Base-by-base conservation (phyloP, 2,113 vertebrate genomes). In the Laticauda laticaudata region DNA sequence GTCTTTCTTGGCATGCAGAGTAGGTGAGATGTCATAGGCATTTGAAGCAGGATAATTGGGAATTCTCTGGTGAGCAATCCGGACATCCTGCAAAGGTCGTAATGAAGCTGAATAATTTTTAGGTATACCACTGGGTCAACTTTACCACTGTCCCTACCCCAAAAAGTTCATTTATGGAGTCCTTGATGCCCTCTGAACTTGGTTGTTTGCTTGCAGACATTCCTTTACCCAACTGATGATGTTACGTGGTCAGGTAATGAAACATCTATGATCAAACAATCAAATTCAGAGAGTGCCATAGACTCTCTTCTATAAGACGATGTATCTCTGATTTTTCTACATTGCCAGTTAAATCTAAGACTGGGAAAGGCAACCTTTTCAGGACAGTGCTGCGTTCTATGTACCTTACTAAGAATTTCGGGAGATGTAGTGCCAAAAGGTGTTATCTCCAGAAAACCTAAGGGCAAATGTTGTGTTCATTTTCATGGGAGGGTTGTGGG, bases 1-100 rank as follows among this genome's bases (percentile, higher is more conserved):
- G 96, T 97, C 97, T 75, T 95, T 95, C 94, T 97, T 98, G 20
- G 97, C 96, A 39, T 96, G 20, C 0, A 98, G 92, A 29, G 91
- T 90, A 20, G 97, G 94, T 14, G 95, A 97, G 48, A 98, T 94
- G 34, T 96, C 97, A 93, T 98, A 98, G 0, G 96, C 86, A 3
- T 98, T 98, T 0, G 98, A 98, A 34, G 97, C 98, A 0, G 98
- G 98, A 24, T 92, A 94, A 85, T 55, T 94, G 87, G 96, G 96
- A 14, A 94, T 81, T 29, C 92, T 94, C 92, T 93, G 88, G n/a
- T 34, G 87, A 43, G 89, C 93, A 43, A 95, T 3, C 1, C 96
- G 92, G 39, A 91, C 0, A 20, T 93, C 85, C 98, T 99, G 64
- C 43, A 21, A 91, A 59, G 53, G 34, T 81, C 8, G 18, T 21